Base-by-base conservation (phyloP, 2,113 vertebrate genomes). In the Phrynosoma blainvillii region DNA sequence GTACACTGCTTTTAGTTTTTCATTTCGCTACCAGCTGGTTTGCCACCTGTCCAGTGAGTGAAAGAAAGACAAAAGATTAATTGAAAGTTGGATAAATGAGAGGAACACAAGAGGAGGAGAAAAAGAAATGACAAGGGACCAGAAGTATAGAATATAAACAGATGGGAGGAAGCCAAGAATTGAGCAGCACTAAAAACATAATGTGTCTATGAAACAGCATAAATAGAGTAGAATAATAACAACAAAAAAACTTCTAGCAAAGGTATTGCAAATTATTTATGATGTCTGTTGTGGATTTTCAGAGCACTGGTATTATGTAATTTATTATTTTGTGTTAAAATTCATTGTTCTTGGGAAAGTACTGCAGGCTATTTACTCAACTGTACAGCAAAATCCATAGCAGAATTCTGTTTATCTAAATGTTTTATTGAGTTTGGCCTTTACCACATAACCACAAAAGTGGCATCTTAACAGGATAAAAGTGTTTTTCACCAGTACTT, bases 111-210 rank as follows among this genome's bases (percentile, higher is more conserved):
- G 75, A 52, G 75, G 62, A 79, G 84, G 84, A 78, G 59, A 89
- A 91, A 90, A 75, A 40, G 1, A 92, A 93, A 70, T 56, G 6
- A n/a, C 10, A 5, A 87, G 70, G 25, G 12, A 85, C 81, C 84
- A 87, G 89, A 80, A 54, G 62, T 65, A 18, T 27, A 71, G 52
- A 65, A 70, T 82, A 62, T 75, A 65, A 75, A 82, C 79, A 87
- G 70, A 82, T 81, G 76, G 86, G 20, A 2, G 25, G 62, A 2
- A 0, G 42, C 18, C n/a, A 16, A 59, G 74, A 74, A 47, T 16
- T 65, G 10, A 86, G 76, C 0, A 42, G 21, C 75, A 21, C 77
- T 75, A 21, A 0, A 85, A 78, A 88, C 8, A 52, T 2, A 27
- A 32, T 62, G 47, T 3, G 87, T 80, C 18, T 42, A 54, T 32